Conservation (phyloP, 2,113 vertebrate species). For the Corynorhinus townsendii region DNA sequence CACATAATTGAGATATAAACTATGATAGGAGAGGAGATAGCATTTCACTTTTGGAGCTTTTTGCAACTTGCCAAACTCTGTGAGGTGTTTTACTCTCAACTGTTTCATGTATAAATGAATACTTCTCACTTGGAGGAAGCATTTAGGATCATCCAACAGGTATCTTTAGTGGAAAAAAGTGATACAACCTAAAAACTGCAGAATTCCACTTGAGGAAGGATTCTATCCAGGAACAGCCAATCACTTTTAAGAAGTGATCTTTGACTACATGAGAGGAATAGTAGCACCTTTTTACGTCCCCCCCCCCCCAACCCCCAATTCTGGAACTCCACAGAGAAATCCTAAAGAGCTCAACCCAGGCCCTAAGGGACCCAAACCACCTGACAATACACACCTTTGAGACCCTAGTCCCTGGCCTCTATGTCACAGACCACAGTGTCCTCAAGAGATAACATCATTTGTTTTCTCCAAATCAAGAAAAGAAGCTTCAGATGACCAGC, state of each 20-base stretch:
- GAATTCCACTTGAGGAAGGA: neutral
- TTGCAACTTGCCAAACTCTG: neutral
- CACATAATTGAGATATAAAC: neutral
- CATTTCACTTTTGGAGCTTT: neutral
- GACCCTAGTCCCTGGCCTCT: neutral
- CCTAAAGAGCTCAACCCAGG: neutral
- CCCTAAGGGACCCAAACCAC: neutral
- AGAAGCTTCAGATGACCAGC: neutral
- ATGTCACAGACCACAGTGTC: neutral
- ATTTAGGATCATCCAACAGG: neutral
- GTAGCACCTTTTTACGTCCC: neutral
- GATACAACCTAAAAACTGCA: neutral
- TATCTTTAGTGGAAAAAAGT: neutral
- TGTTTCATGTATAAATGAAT: neutral
- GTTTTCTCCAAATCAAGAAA: constrained; percentile 15
- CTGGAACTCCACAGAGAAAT: neutral
- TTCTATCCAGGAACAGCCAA: neutral
- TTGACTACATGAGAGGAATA: neutral
- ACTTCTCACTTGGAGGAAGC: neutral
- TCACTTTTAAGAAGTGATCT: neutral
- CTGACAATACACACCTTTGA: neutral
- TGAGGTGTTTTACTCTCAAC: neutral
- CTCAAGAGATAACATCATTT: neutral
- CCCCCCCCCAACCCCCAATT: neutral
- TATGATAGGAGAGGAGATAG: neutral